Base-by-base conservation (phyloP, 2,888 invertebrate species). In the Ormyrus pomaceus region DNA sequence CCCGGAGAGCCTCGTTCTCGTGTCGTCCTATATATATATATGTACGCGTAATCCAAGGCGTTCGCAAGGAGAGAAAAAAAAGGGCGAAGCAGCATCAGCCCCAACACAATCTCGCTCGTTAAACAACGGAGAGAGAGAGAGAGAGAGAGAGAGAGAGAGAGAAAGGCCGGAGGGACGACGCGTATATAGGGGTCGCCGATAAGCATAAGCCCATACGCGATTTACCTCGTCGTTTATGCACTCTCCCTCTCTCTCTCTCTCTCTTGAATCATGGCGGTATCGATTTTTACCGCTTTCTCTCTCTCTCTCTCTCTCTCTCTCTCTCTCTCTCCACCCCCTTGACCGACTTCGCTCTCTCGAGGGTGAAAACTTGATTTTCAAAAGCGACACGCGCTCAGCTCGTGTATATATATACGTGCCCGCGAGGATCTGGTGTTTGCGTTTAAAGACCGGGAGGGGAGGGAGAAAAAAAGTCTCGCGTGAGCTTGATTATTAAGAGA, bases 341-440 rank as follows among this genome's bases (percentile, higher is more conserved):
- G 53, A 65, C 68, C 34, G 50, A 13, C 34, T 56, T 62, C 48
- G 72, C 68, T 11, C 51, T 64, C 19, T 51, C n/a, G 69, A 75
- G 75, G 72, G 72, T 79, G 76, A 76, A 82, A 82, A 82, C 79
- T 82, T 74, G 82, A 79, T 82, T 82, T 82, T 79, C 79, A 79
- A 82, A 79, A 82, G 82, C 73, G 65, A 71, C 77, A 65, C 74
- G 77, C 81, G 74, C 65, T 48, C 19, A 62, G 48, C 56, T 78
- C 34, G n/a, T 59, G 59, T 71, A 11, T 34, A 7, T 34, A 7
- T 8, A n/a, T 61, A 34, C n/a, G 7, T 61, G 8, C n/a, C 8
- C 7, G 34, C 5, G 19, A 2, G 19, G 1, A 19, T 19, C 6
- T 61, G 58, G 58, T 9, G 46, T 5, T 51, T 19, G 69, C 62